phyloP scores from a whole-genome alignment of 2,888 invertebrate species.

The Callyntrura guangdongensis region DNA sequence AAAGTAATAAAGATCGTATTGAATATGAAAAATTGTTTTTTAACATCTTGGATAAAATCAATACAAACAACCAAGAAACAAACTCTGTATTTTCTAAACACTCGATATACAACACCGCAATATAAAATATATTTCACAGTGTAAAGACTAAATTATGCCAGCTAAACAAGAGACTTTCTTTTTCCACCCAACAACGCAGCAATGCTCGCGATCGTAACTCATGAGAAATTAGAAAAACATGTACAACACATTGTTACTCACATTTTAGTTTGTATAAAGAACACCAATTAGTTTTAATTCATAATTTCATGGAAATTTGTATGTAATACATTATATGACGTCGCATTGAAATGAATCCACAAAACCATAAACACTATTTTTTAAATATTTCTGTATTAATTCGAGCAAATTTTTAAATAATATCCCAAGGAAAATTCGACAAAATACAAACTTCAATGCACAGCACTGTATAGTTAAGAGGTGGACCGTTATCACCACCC shows the following conservation, averaged over 20 bases:
- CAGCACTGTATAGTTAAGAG: constrained; percentile 67
- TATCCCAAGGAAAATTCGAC: constrained; percentile 63
- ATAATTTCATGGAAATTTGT: constrained; percentile 22
- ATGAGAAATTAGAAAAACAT: neutral
- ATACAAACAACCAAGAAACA: no score
- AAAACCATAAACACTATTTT: constrained; percentile 20
- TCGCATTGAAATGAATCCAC: constrained; percentile 33
- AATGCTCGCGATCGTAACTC: no score
- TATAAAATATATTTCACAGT: no score
- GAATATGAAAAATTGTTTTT: neutral
- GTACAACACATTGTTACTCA: neutral
- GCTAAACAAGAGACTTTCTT: no score
- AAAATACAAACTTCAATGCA: constrained; percentile 76
- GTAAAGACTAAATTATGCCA: no score
- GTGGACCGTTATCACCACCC: constrained; percentile 24
- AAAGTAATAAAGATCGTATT: neutral
- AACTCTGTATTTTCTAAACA: no score
- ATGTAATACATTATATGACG: neutral
- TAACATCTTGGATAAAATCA: no score
- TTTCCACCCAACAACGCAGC: no score
- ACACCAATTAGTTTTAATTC: constrained; percentile 33
- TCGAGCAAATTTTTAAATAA: constrained; percentile 49
- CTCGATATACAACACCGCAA: no score
- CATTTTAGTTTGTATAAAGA: constrained; percentile 26
- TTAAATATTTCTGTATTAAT: constrained; percentile 7